A percentile compares a stretch with the other conserved stretches of the same genome.
These are phyloP conservation scores for Corticium candelabrum DNA, from an alignment of 37 sponge, comb jelly and placozoan species.

Conservation along the genomic window DNA sequence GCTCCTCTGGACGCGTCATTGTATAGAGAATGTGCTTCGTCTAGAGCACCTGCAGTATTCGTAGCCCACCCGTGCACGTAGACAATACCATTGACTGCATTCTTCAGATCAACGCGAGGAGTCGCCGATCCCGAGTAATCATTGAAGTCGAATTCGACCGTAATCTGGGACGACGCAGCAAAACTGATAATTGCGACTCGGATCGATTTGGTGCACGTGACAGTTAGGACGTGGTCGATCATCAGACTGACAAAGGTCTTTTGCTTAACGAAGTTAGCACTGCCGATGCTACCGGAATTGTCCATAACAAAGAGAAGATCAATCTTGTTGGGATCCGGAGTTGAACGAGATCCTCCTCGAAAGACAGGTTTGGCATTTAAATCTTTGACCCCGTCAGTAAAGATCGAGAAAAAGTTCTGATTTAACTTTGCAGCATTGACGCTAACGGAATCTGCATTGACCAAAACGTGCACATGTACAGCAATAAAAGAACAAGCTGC, in stretches of 20 bases:
- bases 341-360: too few species aligned
- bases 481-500: too few species aligned
- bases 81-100: not conserved
- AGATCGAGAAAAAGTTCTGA: too few species aligned
- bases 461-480: too few species aligned
- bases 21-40: not conserved
- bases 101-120: not conserved
- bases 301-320: constrained; percentile 6
- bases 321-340: not conserved
- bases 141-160: constrained; percentile 10
- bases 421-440: too few species aligned
- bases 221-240: not conserved
- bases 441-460: too few species aligned
- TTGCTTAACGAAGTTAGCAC: not conserved
- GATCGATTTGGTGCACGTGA: not conserved
- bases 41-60: not conserved
- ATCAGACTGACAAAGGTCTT: not conserved
- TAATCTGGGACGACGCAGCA: not conserved
- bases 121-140: not conserved
- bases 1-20: not conserved
- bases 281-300: constrained; percentile 6
- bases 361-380: too few species aligned
- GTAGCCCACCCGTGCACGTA: not conserved
- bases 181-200: constrained; percentile 6
- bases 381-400: too few species aligned